These are phyloP conservation scores for Macrochelys suwanniensis DNA, from an alignment of 2,797 vertebrate species.

Conservation along the genomic window DNA sequence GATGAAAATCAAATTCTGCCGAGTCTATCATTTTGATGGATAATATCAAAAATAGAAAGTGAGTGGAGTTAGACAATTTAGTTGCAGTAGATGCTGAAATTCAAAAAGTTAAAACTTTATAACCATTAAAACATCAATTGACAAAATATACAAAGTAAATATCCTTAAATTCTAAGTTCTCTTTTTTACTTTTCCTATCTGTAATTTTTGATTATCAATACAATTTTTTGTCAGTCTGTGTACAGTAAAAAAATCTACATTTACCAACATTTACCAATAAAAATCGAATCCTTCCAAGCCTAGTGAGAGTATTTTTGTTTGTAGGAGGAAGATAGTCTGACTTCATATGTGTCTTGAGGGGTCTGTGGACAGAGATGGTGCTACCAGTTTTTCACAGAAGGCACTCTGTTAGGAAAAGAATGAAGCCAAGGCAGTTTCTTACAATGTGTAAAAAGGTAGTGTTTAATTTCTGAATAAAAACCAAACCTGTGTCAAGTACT, in stretches of 20 bases:
- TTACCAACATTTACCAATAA: background rate
- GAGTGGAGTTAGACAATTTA: background rate
- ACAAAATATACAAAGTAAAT: background rate
- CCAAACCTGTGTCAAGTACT: background rate
- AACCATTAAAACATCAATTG: background rate
- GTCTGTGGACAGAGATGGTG: background rate
- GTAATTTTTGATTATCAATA: background rate
- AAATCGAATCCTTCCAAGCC: too few species aligned
- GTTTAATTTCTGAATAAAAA: background rate
- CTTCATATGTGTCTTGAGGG: background rate
- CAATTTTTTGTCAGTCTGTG: background rate
- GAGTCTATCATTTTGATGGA: too few species aligned
- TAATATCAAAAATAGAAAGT: background rate
- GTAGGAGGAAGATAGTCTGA: too few species aligned
- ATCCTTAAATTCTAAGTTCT: background rate
- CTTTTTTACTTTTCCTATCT: background rate
- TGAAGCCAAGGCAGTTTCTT: background rate
- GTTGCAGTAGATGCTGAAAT: background rate
- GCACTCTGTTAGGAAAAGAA: background rate
- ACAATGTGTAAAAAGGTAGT: fast-evolving
- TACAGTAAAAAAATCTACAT: background rate
- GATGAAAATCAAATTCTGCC: background rate
- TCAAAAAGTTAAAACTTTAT: background rate
- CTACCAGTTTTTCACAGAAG: background rate
- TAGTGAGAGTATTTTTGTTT: too few species aligned